These are phyloP conservation scores for Myotis findleyi DNA, from an alignment of 2,797 vertebrate species.

Conservation along the genomic window DNA sequence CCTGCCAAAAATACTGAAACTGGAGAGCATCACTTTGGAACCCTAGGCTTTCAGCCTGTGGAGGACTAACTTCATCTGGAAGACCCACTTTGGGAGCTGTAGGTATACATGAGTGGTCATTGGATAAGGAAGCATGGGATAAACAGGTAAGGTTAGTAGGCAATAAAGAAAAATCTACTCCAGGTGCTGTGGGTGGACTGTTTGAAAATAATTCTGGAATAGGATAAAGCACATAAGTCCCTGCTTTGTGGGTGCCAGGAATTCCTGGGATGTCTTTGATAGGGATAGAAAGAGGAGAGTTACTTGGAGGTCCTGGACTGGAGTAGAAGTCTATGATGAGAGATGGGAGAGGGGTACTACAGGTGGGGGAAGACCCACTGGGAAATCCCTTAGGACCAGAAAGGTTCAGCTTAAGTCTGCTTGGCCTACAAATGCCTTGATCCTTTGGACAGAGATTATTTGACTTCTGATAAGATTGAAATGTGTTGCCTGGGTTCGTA, in stretches of 20 bases:
- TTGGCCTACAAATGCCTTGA: slow-evolving; percentile 91
- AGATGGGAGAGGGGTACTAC: slow-evolving; percentile 91
- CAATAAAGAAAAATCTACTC: slow-evolving; percentile 71
- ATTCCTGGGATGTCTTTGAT: slow-evolving; percentile 89
- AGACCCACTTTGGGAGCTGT: slow-evolving; percentile 24
- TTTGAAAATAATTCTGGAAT: slow-evolving; percentile 86
- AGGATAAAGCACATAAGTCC: slow-evolving; percentile 87
- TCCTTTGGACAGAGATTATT: slow-evolving; percentile 77
- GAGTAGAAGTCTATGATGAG: slow-evolving; percentile 91
- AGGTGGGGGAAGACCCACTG: slow-evolving; percentile 87
- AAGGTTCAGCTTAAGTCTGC: slow-evolving; percentile 93
- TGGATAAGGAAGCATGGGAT: slow-evolving; percentile 22
- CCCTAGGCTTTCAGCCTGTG: slow-evolving; percentile 52
- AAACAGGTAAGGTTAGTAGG: slow-evolving; percentile 36
- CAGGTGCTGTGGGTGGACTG: slow-evolving; percentile 74
- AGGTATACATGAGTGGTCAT: slow-evolving; percentile 43
- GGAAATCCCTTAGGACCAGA: slow-evolving; percentile 90
- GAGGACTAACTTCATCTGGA: slow-evolving; percentile 51
- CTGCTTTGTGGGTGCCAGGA: slow-evolving; percentile 86
- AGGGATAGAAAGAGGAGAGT: slow-evolving; percentile 94
- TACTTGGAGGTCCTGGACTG: slow-evolving; percentile 93
- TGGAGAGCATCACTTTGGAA: background rate
- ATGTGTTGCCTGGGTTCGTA: slow-evolving; percentile 92
- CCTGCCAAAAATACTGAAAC: slow-evolving; percentile 89
- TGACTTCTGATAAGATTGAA: slow-evolving; percentile 90